A percentile compares a stretch with the other conserved stretches of the same genome.
phyloP scores from a whole-genome alignment of 2,113 vertebrate genomes.

The Heptranchias perlo region DNA sequence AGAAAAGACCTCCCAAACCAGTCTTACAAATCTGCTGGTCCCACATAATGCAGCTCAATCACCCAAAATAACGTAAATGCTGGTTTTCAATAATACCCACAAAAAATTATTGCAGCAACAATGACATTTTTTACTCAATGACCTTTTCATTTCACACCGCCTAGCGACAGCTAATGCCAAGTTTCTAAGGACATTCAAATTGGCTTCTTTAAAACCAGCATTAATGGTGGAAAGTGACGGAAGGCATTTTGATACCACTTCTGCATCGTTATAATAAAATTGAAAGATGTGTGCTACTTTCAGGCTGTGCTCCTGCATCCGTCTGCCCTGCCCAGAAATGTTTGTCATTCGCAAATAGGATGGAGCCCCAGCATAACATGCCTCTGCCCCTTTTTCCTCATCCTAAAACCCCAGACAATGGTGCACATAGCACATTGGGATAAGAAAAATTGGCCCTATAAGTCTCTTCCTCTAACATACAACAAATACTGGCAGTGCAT shows the following conservation, averaged over 20 bases:
- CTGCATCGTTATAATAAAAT: neutral
- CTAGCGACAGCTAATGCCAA: neutral
- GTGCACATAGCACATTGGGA: neutral
- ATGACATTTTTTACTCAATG: neutral
- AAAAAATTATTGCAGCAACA: neutral
- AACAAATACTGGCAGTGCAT: neutral
- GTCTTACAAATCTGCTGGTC: neutral
- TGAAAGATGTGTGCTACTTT: neutral
- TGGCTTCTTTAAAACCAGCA: neutral
- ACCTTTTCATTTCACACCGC: neutral
- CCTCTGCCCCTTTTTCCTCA: neutral
- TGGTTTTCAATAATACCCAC: neutral
- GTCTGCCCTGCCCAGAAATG: neutral
- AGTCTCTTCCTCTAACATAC: neutral
- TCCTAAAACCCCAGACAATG: neutral
- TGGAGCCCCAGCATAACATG: neutral
- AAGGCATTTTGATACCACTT: neutral
- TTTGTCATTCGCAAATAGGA: neutral
- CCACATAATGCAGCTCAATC: neutral
- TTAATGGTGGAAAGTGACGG: neutral
- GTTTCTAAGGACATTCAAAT: neutral
- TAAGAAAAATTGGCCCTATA: neutral
- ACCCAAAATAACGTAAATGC: neutral
- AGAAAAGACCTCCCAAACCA: neutral
- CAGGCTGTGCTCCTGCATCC: neutral